Conservation (phyloP, 2,113 vertebrate genomes). For the Pyxicephalus adspersus region DNA sequence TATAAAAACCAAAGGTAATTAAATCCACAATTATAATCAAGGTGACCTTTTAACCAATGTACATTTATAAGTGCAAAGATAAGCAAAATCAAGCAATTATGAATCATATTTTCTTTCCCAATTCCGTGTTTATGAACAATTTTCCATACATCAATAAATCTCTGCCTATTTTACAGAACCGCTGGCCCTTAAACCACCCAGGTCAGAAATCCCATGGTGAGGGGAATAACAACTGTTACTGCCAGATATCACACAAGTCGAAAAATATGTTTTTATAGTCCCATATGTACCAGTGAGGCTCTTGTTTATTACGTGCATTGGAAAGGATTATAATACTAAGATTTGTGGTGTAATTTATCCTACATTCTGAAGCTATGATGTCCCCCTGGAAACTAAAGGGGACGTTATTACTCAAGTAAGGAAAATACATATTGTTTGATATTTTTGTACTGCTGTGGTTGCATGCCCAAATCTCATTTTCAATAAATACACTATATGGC, state of each 20-base stretch:
- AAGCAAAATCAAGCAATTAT: too few relatives aligned
- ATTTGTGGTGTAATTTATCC: conserved; percentile 62
- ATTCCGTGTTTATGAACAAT: background rate
- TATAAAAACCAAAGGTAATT: too few relatives aligned
- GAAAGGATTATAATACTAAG: conserved; percentile 54
- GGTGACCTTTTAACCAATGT: too few relatives aligned
- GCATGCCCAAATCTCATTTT: too few relatives aligned
- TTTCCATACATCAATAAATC: conserved; percentile 30
- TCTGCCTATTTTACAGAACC: conserved; percentile 19
- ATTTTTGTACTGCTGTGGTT: too few relatives aligned
- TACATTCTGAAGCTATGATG: conserved; percentile 55
- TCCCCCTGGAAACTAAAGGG: too few relatives aligned
- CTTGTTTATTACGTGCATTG: fast-evolving
- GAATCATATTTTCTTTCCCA: background rate
- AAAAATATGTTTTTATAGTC: fast-evolving
- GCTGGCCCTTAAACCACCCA: conserved; percentile 13
- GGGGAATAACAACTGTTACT: background rate
- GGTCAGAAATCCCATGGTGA: conserved; percentile 13
- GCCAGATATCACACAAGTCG: background rate
- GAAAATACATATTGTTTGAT: too few relatives aligned
- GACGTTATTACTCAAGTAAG: too few relatives aligned
- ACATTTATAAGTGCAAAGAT: too few relatives aligned
- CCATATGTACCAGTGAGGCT: background rate
- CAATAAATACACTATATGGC: too few relatives aligned
- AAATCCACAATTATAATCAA: too few relatives aligned